Base-by-base conservation (phyloP, 1,140 invertebrate species). In the Polypedilum pembai region DNA sequence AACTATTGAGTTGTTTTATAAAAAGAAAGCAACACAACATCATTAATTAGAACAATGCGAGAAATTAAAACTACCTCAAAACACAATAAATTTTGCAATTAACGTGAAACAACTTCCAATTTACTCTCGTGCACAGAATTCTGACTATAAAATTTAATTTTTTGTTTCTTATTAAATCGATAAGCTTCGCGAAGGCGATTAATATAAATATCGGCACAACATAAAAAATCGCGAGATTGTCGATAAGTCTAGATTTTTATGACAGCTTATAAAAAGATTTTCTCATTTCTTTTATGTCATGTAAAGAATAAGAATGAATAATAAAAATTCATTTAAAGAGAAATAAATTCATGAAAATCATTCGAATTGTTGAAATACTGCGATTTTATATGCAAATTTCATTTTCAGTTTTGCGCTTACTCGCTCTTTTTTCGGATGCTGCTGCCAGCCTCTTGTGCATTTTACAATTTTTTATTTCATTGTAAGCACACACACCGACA, bases 401-500 rank as follows among this genome's bases (percentile, higher is more conserved):
- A 56, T 56, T 56, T 56, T 15, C 45, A 56, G 3, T 15, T n/a
- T 56, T 56, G 45, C 45, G 45, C n/a, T 56, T 56, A 12, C 45
- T 56, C 24, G 12, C 45, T 56, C 12, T 56, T 56, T n/a, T 56
- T 56, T 56, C 45, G 45, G 24, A 56, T 56, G 45, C 8, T 56
- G n/a, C 12, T 56, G 24, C 24, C 12, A 15, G 24, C 24, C 12
- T 56, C 45, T n/a, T 56, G 12, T n/a, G n/a, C n/a, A 56, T 12
- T 56, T 56, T 56, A 56, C 45, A 56, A 33, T 33, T 56, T 56
- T 45, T 56, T 56, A 56, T 56, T 56, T 56, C 45, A 56, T n/a
- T 56, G 45, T 56, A 56, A 56, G 45, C n/a, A 12, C 45, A n/a
- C 45, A 56, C 45, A 56, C 45, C 12, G 45, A n/a, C 45, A 12